These are phyloP conservation scores for Pantala flavescens DNA, from an alignment of 1,140 invertebrate species.

Conservation along the genomic window DNA sequence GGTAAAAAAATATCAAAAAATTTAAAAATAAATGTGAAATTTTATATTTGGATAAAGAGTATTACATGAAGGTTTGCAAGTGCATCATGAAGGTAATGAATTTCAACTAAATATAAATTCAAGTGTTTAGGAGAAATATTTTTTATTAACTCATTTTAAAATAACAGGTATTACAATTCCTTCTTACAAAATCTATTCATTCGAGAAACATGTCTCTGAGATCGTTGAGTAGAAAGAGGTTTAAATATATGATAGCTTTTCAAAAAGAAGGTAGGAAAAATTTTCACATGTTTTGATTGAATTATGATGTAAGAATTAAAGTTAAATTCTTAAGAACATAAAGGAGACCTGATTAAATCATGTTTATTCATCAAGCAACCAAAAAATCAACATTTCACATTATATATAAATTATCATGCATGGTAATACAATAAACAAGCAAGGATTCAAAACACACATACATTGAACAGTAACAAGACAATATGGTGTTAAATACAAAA, in stretches of 20 bases:
- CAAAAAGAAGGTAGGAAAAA: no score
- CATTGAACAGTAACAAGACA: background rate
- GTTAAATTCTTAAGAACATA: no score
- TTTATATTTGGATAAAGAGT: no score
- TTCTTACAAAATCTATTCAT: background rate
- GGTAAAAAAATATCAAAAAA: no score
- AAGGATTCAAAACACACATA: background rate
- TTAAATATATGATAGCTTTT: background rate
- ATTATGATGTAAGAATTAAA: no score
- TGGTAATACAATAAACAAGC: background rate
- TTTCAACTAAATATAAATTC: background rate
- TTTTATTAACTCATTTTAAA: background rate
- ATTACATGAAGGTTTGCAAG: no score
- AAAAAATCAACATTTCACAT: background rate
- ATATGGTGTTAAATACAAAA: background rate
- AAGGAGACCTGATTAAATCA: no score
- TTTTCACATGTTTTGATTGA: no score
- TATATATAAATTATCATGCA: background rate
- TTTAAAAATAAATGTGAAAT: no score
- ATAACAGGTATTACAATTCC: background rate
- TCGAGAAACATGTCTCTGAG: background rate
- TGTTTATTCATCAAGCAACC: background rate
- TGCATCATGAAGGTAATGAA: no score
- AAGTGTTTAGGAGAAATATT: background rate
- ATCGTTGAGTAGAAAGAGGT: background rate